Conservation (phyloP, 2,888 invertebrate species). For the Cyclophora punctaria region DNA sequence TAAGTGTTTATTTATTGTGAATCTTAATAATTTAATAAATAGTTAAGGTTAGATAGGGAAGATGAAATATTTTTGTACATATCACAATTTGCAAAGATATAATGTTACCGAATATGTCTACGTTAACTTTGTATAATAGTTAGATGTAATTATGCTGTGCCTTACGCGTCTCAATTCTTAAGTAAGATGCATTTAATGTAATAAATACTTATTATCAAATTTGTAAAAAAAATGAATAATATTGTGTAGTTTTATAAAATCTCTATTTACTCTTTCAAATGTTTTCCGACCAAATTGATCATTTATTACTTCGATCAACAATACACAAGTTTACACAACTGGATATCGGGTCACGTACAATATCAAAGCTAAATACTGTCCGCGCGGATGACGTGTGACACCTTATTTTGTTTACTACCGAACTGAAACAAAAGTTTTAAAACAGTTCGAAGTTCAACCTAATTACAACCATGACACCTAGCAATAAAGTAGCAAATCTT, state of each 20-base stretch:
- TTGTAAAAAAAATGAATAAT: constrained; percentile 43
- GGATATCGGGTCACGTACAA: no score
- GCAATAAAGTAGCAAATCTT: no score
- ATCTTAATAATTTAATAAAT: constrained; percentile 8
- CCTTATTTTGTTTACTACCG: no score
- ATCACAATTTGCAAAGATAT: constrained; percentile 61
- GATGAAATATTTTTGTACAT: constrained; percentile 72
- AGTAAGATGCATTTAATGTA: constrained; percentile 50
- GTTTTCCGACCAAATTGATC: no score
- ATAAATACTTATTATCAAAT: constrained; percentile 55
- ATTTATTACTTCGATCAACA: no score
- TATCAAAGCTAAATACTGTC: no score
- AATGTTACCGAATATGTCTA: constrained; percentile 71
- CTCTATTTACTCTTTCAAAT: constrained; percentile 44
- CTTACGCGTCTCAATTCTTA: constrained; percentile 73
- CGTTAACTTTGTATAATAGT: constrained; percentile 47
- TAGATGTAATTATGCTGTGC: constrained; percentile 71
- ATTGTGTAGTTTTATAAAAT: constrained; percentile 54
- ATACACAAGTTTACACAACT: no score
- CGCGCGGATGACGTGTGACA: no score
- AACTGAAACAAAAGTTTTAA: no score
- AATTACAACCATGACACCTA: no score
- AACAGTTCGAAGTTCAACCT: no score
- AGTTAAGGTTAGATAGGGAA: constrained; percentile 44
- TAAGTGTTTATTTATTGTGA: constrained; percentile 8